phyloP scores from a whole-genome alignment of 1,140 invertebrate genomes.

The Bombyx mandarina region DNA sequence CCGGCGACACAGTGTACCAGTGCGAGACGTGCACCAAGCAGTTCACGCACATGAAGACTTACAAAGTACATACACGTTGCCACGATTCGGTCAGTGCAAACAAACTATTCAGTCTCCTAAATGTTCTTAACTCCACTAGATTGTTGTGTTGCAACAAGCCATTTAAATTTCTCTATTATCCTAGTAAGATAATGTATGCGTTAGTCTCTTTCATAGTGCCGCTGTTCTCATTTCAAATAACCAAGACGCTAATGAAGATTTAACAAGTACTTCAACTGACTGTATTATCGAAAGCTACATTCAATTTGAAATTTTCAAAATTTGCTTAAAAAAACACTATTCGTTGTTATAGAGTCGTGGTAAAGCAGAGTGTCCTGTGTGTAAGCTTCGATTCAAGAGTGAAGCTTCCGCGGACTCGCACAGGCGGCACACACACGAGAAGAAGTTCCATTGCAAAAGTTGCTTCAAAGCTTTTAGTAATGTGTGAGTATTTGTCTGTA shows the following conservation, averaged over 20 bases:
- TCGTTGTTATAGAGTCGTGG: conserved; percentile 13
- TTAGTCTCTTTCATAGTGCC: neutral
- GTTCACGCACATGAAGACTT: conserved; percentile 13
- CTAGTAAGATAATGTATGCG: neutral
- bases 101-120: neutral
- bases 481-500: conserved; percentile 11
- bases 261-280: no score
- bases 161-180: neutral
- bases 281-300: neutral
- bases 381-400: conserved; percentile 18
- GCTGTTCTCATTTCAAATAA: neutral
- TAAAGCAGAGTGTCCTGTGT: conserved; percentile 15
- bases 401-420: conserved; percentile 7
- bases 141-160: neutral
- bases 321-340: neutral
- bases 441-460: conserved; percentile 20
- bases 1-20: conserved; percentile 7
- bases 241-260: no score
- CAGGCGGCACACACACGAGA: conserved; percentile 11
- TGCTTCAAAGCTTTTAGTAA: conserved; percentile 21
- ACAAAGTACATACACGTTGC: conserved; percentile 7
- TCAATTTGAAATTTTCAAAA: neutral
- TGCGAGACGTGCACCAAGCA: conserved; percentile 18
- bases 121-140: neutral
- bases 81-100: conserved; percentile 16